Conservation (phyloP, 2,797 vertebrate species). For the Ctenochaetus hawaiiensis region DNA sequence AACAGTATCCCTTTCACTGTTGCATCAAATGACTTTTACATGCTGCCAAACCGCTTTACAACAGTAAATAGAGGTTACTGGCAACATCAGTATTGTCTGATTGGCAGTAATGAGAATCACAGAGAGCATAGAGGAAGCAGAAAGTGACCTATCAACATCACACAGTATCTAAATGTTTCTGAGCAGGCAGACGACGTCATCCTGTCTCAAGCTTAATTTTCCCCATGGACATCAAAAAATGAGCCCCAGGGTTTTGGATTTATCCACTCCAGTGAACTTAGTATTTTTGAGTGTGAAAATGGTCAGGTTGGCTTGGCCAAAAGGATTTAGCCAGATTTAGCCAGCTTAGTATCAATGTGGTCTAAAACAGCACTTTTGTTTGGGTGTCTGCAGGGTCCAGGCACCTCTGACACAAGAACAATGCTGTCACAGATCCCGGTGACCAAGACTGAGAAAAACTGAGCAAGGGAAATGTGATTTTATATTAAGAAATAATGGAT, state of each 20-base stretch:
- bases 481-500: slow-evolving; percentile 5
- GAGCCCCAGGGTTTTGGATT: background rate
- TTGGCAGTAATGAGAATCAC: slow-evolving; percentile 1
- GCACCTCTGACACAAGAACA: slow-evolving; percentile 18
- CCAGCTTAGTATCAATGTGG: background rate
- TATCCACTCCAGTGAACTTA: background rate
- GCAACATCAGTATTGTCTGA: background rate
- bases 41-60: slow-evolving; percentile 13
- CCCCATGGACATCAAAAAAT: background rate
- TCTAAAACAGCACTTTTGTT: slow-evolving; percentile 19
- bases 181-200: background rate
- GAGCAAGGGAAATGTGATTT: background rate
- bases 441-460: slow-evolving; percentile 5
- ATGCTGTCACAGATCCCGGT: slow-evolving; percentile 11
- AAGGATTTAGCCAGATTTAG: slow-evolving; percentile 18
- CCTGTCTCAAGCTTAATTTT: slow-evolving; percentile 8
- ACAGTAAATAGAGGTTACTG: slow-evolving; percentile 6
- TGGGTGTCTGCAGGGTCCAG: background rate
- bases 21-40: slow-evolving; percentile 6
- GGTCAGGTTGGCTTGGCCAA: background rate
- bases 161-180: background rate
- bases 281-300: slow-evolving; percentile 9
- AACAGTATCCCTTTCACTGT: background rate
- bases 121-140: background rate
- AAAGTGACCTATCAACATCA: background rate